Evolutionary conservation across 2,888 invertebrate species (phyloP).

Genomic region (Orthosia gothica): DNA sequence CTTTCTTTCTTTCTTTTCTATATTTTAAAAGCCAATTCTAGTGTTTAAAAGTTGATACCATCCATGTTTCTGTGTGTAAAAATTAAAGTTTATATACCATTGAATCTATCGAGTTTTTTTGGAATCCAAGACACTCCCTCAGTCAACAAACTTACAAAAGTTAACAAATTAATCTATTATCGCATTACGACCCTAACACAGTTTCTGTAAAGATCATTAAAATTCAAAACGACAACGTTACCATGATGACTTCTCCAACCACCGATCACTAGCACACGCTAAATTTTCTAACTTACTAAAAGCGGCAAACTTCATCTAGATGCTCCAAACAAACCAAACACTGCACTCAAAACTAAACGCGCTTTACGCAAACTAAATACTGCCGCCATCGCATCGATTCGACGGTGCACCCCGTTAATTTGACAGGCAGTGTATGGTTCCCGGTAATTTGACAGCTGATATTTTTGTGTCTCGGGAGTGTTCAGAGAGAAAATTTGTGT

Average conservation of each 20-base stretch:
- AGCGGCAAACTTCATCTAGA: not conserved
- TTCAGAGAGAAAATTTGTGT: not conserved
- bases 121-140: no score
- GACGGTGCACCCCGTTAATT: constrained; percentile 18
- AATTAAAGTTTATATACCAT: no score
- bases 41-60: no score
- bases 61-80: no score
- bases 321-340: constrained; percentile 10
- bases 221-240: not conserved
- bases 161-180: no score
- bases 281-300: not conserved
- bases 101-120: no score
- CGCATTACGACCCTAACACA: no score
- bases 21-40: no score
- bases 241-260: no score
- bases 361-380: constrained; percentile 9
- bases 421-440: constrained; percentile 13
- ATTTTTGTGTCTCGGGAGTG: constrained; percentile 24
- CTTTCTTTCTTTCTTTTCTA: no score
- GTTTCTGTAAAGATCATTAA: no score
- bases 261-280: not conserved
- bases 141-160: no score
- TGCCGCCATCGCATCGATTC: not conserved
- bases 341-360: not conserved
- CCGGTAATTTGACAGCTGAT: constrained; percentile 48